These are phyloP conservation scores for Heterotilapia buettikoferi DNA, from an alignment of 2,113 vertebrate species.

Conservation along the genomic window DNA sequence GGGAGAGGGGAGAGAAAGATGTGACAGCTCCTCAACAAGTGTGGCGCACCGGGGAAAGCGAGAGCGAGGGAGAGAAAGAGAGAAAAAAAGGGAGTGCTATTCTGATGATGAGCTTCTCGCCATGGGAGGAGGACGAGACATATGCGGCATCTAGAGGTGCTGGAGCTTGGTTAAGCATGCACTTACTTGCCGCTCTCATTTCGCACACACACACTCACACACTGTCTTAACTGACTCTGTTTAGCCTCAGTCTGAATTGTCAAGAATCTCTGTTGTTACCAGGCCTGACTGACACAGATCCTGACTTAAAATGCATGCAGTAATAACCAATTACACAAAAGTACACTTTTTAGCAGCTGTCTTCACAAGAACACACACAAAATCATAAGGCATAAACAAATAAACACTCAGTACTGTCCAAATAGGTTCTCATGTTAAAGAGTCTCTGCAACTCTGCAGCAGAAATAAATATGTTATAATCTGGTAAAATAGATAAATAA, in stretches of 20 bases:
- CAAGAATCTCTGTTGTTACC: background rate
- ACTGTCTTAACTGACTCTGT: background rate
- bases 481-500: background rate
- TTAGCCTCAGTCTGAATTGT: background rate
- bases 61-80: background rate
- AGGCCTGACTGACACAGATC: background rate
- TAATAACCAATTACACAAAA: background rate
- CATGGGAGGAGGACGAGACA: conserved; percentile 21
- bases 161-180: conserved; percentile 23
- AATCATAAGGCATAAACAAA: background rate
- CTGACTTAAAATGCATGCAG: background rate
- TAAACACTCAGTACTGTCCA: background rate
- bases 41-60: conserved; percentile 8
- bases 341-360: background rate
- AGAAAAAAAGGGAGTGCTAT: conserved; percentile 11
- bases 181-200: background rate
- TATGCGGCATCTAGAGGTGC: conserved; percentile 27
- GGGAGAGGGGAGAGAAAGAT: conserved; percentile 29
- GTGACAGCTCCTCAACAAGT: conserved; percentile 68
- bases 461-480: background rate
- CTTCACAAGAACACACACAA: background rate
- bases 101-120: conserved; percentile 44
- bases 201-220: background rate
- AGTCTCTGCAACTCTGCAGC: background rate
- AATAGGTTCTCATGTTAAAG: background rate